These are phyloP conservation scores for Paralichthys olivaceus DNA, from an alignment of 2,113 vertebrate species.

Conservation along the genomic window DNA sequence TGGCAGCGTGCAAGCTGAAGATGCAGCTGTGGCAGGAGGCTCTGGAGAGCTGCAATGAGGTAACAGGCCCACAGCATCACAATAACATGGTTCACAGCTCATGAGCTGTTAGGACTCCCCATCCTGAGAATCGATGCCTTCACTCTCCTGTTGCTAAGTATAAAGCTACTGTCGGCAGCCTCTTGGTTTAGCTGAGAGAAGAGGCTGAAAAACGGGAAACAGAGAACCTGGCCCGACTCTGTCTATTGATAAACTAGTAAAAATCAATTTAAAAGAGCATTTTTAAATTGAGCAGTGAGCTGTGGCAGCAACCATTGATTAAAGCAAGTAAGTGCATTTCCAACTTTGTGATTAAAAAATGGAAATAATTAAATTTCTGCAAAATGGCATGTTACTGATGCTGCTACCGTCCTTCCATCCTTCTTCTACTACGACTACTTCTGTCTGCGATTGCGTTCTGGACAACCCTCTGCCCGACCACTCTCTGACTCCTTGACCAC, in stretches of 20 bases:
- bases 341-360: too few relatives aligned
- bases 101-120: background rate
- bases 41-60: slow-evolving; percentile 91
- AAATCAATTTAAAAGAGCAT: too few relatives aligned
- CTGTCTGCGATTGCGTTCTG: too few relatives aligned
- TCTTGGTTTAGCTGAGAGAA: background rate
- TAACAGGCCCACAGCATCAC: slow-evolving; percentile 44
- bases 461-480: too few relatives aligned
- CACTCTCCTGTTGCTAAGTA: background rate
- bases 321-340: too few relatives aligned
- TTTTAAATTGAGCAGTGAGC: background rate
- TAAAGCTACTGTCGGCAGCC: background rate
- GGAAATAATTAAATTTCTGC: too few relatives aligned
- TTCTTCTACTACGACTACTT: too few relatives aligned
- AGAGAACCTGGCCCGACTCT: background rate
- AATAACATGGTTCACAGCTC: background rate
- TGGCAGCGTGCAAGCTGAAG: slow-evolving; percentile 92
- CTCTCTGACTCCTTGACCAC: too few relatives aligned
- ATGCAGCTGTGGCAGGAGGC: slow-evolving; percentile 91
- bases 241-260: background rate
- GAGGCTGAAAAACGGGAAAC: background rate
- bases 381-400: too few relatives aligned
- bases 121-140: background rate
- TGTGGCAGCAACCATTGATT: too few relatives aligned
- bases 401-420: too few relatives aligned